Evolutionary conservation across 2,113 vertebrate species (phyloP).

Genomic region (Nothobranchius furzeri): DNA sequence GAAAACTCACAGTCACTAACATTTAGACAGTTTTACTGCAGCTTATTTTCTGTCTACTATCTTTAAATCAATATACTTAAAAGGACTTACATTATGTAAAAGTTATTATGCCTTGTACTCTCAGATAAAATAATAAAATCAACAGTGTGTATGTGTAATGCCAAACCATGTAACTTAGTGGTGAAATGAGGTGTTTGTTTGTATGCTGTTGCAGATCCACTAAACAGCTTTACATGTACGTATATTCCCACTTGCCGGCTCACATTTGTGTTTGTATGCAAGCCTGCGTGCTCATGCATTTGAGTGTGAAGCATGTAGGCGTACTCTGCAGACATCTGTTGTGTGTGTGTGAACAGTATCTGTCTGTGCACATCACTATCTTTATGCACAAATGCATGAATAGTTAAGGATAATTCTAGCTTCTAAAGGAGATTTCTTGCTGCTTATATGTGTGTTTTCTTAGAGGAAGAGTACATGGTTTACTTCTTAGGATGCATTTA

Average conservation of each 20-base stretch:
- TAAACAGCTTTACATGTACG: constrained; percentile 29
- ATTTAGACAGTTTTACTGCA: background rate
- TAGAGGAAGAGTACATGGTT: background rate
- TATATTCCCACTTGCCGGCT: constrained; percentile 31
- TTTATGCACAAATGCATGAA: constrained; percentile 40
- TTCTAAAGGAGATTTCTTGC: constrained; percentile 15
- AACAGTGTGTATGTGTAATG: background rate
- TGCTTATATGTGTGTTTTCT: constrained; percentile 5
- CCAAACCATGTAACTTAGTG: background rate
- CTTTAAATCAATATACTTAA: background rate
- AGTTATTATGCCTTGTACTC: background rate
- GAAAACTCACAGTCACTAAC: too few relatives aligned
- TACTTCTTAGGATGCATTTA: background rate
- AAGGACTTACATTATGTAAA: background rate
- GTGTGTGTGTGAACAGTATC: constrained; percentile 36
- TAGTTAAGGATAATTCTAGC: background rate
- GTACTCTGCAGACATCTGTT: constrained; percentile 52
- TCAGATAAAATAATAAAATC: background rate
- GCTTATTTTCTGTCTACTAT: background rate
- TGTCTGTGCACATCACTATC: constrained; percentile 39
- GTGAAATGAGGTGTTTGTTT: background rate
- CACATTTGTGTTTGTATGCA: constrained; percentile 34
- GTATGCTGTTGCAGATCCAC: background rate
- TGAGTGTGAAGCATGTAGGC: constrained; percentile 49
- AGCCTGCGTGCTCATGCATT: constrained; percentile 32